Evolutionary conservation across 2,113 vertebrate species (phyloP).

Genomic region (Tychaedon coryphoeus): DNA sequence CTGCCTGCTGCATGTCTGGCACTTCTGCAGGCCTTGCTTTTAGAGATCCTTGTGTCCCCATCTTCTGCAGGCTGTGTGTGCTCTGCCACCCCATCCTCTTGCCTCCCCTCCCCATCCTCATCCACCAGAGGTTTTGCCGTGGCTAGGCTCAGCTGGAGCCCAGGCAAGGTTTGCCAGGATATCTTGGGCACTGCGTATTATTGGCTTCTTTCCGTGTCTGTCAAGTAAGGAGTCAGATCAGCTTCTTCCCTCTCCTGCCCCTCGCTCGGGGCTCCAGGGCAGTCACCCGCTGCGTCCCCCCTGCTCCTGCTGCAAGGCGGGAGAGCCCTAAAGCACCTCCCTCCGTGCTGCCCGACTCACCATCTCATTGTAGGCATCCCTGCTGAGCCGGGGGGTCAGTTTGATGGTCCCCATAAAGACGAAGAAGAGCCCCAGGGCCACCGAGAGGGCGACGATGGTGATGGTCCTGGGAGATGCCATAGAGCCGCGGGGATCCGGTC

Average conservation of each 20-base stretch:
- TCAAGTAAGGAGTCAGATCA: background rate
- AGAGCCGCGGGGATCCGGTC: slow-evolving; percentile 19
- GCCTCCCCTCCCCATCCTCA: background rate
- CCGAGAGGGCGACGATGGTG: slow-evolving; percentile 91
- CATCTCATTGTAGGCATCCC: slow-evolving; percentile 96
- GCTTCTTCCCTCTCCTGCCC: background rate
- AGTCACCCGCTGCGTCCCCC: fast-evolving
- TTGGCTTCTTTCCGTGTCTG: background rate
- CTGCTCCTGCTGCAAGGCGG: slow-evolving; percentile 1
- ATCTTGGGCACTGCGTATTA: background rate
- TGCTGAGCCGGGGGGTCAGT: slow-evolving; percentile 93
- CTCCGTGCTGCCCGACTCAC: slow-evolving; percentile 76
- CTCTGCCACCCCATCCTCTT: background rate
- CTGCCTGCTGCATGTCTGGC: background rate
- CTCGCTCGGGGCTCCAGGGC: background rate
- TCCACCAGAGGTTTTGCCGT: background rate
- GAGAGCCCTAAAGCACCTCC: background rate
- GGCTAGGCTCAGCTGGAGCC: background rate
- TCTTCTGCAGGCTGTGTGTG: background rate
- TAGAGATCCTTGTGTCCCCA: background rate
- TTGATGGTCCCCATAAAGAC: slow-evolving; percentile 99
- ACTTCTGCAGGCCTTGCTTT: background rate
- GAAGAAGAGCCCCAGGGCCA: slow-evolving; percentile 93
- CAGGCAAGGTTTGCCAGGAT: background rate
- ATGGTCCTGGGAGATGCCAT: slow-evolving; percentile 94